These are phyloP conservation scores for Balaenoptera acutorostrata DNA, from an alignment of 2,113 vertebrate species.

Conservation along the genomic window DNA sequence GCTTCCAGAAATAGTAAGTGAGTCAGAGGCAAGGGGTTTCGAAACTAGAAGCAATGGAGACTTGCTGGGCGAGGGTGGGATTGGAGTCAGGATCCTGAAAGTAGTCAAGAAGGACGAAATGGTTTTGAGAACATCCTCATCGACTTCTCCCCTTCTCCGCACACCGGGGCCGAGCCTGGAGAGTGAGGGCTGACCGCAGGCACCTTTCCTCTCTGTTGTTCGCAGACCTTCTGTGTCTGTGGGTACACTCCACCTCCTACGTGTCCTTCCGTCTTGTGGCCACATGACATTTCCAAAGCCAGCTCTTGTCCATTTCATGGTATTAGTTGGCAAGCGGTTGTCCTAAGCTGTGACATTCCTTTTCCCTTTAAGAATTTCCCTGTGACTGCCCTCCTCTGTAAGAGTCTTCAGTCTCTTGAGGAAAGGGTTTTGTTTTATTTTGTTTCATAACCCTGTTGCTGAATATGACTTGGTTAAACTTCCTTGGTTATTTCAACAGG, in stretches of 20 bases:
- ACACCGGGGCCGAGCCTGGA: neutral
- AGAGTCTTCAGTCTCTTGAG: neutral
- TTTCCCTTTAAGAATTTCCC: neutral
- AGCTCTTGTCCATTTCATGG: neutral
- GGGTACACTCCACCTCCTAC: neutral
- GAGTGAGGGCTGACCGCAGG: rapidly evolving
- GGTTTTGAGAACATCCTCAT: neutral
- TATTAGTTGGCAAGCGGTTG: neutral
- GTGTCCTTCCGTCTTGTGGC: neutral
- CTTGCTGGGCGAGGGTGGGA: neutral
- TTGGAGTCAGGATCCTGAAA: neutral
- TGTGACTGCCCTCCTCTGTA: neutral
- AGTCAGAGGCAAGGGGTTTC: conserved; percentile 47
- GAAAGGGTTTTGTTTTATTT: neutral
- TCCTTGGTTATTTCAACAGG: neutral
- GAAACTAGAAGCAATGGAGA: neutral
- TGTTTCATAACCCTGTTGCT: neutral
- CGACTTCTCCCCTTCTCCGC: neutral
- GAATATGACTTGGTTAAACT: neutral
- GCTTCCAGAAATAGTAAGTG: conserved; percentile 5
- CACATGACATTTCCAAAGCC: neutral
- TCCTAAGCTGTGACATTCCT: neutral
- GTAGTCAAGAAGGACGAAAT: neutral
- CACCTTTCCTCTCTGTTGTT: neutral
- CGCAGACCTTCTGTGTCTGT: neutral